Conservation (phyloP, 2,888 invertebrate genomes). For the Thyatira batis region DNA sequence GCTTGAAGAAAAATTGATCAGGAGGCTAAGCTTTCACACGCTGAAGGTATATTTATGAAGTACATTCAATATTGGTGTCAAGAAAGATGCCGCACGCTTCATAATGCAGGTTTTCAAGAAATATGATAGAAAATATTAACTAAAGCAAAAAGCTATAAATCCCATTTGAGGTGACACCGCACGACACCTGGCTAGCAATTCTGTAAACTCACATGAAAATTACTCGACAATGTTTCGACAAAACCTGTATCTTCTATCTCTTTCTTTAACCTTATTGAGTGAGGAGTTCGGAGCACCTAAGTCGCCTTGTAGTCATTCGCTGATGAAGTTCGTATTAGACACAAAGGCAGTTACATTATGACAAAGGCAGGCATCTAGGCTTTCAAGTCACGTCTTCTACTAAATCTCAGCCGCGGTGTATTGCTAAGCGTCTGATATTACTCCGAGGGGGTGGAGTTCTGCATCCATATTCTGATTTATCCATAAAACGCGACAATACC, state of each 20-base stretch:
- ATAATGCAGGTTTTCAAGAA: background rate
- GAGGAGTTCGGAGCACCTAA: too few species aligned
- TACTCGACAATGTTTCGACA: too few species aligned
- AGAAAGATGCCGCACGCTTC: too few species aligned
- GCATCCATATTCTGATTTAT: conserved; percentile 7
- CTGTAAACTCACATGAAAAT: too few species aligned
- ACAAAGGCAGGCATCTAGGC: background rate
- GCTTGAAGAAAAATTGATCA: conserved; percentile 4
- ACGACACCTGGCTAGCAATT: too few species aligned
- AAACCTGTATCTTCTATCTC: too few species aligned
- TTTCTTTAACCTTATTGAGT: too few species aligned
- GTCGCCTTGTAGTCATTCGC: too few species aligned
- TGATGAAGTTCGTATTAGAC: too few species aligned
- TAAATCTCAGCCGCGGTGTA: conserved; percentile 31
- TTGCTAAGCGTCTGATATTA: conserved; percentile 21
- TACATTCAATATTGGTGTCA: too few species aligned
- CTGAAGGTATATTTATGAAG: background rate
- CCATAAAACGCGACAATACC: background rate
- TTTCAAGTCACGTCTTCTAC: conserved; percentile 31
- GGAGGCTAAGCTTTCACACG: conserved; percentile 3
- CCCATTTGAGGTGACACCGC: conserved; percentile 10
- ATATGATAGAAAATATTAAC: conserved; percentile 1
- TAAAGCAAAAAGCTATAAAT: conserved; percentile 3
- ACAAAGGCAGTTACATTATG: conserved; percentile 9
- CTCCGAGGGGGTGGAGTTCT: conserved; percentile 14